Base-by-base conservation (phyloP, 2,797 vertebrate genomes). In the Artibeus lituratus region DNA sequence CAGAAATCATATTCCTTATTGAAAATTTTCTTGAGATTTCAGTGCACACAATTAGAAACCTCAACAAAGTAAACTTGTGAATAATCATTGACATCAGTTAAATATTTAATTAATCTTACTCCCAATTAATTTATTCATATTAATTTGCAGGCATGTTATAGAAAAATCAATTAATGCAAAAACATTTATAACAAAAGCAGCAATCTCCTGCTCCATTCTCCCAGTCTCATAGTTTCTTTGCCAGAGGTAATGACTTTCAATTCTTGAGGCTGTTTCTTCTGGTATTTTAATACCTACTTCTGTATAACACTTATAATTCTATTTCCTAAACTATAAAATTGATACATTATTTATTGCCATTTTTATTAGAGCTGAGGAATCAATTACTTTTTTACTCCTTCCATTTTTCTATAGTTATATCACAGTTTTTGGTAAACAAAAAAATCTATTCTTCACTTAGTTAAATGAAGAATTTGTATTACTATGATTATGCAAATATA, bases 11-110 rank as follows among this genome's bases (percentile, higher is more conserved):
- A 39, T 51, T 3, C 10, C 44, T 96, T 67, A 73, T 37, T 82
- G 51, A 95, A 90, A 89, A 21, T 70, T 32, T 82, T 92, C 62
- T 88, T 89, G 37, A 94, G 53, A 62, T 69, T 78, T 90, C 24
- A 93, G 3, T 37, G 51, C 70, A 53, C 10, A 92, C 7, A 91
- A 42, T 74, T 55, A 57, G 62, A 90, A 76, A 39, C 24, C 37
- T 80, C 39, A 74, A 21, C 18, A 47, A 94, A 85, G 32, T 87
- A 89, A 93, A 90, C 67, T 21, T 73, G 5, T 53, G 32, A 73
- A 69, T 89, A 37, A 62, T 78, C 67, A 42, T 53, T 89, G 39
- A 74, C 32, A 70, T 59, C 44, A 78, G 8, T 65, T 88, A 91
- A 93, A 44, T 86, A 74, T 29, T 10, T 32, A 88, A 62, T 80